phyloP scores from a whole-genome alignment of 2,113 vertebrate species.

The Serilophus lunatus region DNA sequence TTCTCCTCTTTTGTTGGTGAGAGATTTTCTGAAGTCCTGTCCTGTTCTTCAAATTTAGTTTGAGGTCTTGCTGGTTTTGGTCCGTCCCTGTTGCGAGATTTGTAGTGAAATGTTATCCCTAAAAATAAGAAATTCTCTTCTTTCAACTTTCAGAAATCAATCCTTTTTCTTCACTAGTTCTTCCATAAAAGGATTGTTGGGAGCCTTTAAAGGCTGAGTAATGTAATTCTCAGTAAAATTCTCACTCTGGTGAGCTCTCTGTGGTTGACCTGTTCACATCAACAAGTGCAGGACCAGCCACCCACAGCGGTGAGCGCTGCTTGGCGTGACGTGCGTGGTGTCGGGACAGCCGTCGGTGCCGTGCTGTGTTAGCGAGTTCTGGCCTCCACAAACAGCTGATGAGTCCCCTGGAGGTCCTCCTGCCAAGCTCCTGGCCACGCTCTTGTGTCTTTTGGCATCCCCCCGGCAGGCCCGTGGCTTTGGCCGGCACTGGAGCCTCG shows the following conservation, averaged over 20 bases:
- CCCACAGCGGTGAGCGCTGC: rapidly evolving
- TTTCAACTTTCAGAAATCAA: background rate
- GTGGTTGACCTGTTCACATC: background rate
- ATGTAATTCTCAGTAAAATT: background rate
- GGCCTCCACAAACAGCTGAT: background rate
- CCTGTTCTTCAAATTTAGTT: background rate
- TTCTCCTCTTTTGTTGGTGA: background rate
- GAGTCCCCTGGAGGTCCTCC: background rate
- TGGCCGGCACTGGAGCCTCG: background rate
- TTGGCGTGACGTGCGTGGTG: rapidly evolving
- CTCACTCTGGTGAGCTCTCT: background rate
- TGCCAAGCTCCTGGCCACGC: background rate
- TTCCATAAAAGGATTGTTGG: background rate
- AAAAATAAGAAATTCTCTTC: background rate
- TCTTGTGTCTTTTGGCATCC: constrained; percentile 26
- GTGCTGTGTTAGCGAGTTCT: background rate
- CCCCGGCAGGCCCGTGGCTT: background rate
- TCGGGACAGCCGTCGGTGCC: rapidly evolving
- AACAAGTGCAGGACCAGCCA: rapidly evolving
- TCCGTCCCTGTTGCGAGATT: background rate
- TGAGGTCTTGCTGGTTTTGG: background rate
- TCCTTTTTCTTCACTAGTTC: background rate
- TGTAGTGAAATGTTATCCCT: background rate
- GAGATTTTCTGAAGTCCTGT: background rate
- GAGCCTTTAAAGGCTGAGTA: background rate